A percentile compares a stretch with the other conserved stretches of the same genome.
phyloP scores from a whole-genome alignment of 2,797 vertebrate genomes.

The Varecia variegata region DNA sequence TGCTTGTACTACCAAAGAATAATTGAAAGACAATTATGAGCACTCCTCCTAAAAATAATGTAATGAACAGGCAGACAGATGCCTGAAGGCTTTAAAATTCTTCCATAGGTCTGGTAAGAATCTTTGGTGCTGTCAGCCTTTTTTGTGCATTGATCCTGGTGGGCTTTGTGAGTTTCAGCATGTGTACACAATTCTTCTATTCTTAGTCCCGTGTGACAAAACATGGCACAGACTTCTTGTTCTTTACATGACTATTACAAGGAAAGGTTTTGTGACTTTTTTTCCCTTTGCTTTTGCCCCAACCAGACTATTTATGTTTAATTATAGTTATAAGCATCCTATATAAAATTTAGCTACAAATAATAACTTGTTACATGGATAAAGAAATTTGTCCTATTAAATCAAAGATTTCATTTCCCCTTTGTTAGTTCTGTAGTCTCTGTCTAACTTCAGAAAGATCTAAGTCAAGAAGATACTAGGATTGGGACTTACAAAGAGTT shows the following conservation, averaged over 20 bases:
- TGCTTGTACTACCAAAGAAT: slow-evolving; percentile 20
- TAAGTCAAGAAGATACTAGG: neutral
- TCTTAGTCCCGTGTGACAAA: neutral
- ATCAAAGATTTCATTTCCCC: neutral
- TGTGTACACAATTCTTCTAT: neutral
- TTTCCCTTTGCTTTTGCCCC: neutral
- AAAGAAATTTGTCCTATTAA: neutral
- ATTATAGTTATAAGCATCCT: neutral
- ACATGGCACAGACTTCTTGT: neutral
- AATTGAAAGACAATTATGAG: slow-evolving; percentile 56
- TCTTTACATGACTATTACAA: neutral
- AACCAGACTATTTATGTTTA: neutral
- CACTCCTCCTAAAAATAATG: neutral
- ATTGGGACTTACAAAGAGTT: neutral
- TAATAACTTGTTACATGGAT: neutral
- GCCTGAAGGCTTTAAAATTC: neutral
- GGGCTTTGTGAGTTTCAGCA: slow-evolving; percentile 39
- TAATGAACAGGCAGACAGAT: neutral
- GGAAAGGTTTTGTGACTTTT: neutral
- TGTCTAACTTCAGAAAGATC: neutral
- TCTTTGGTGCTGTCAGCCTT: neutral
- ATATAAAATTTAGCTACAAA: neutral
- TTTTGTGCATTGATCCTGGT: neutral
- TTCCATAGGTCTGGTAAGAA: neutral
- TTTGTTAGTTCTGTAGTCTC: neutral